Evolutionary conservation across 2,113 vertebrate species (phyloP).

Genomic region (Odobenus rosmarus): DNA sequence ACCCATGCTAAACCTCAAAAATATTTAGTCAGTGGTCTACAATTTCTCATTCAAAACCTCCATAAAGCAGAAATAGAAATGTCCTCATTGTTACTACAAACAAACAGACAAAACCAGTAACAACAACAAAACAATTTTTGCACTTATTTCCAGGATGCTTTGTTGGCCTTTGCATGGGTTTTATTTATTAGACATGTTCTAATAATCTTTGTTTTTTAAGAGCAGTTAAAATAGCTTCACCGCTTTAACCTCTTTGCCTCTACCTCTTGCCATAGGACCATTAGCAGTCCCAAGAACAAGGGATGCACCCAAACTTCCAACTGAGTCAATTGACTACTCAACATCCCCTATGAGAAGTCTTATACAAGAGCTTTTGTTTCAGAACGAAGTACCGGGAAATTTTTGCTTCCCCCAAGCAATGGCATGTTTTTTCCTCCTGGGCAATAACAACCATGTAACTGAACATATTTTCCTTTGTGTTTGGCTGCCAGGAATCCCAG

Average conservation of each 20-base stretch:
- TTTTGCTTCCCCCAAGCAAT: constrained; percentile 19
- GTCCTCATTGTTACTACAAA: not conserved
- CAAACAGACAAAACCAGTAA: not conserved
- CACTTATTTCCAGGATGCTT: not conserved
- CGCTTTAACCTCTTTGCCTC: not conserved
- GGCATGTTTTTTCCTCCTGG: constrained; percentile 17
- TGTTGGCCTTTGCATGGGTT: not conserved
- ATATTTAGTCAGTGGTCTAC: not conserved
- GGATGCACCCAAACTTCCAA: not conserved
- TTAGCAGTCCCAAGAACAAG: not conserved
- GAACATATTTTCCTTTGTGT: constrained; percentile 57
- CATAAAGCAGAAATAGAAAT: constrained; percentile 20
- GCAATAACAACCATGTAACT: constrained; percentile 9
- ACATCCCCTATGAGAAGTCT: not conserved
- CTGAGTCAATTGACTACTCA: not conserved
- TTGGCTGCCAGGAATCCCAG: constrained; percentile 49
- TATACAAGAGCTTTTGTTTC: constrained; percentile 44
- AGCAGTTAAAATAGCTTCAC: not conserved
- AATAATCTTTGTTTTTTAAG: not conserved
- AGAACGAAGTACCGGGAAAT: constrained; percentile 47
- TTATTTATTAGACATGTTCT: not conserved
- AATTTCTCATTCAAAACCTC: not conserved
- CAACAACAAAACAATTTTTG: constrained; percentile 10
- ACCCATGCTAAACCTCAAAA: not conserved
- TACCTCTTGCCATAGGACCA: not conserved